Base-by-base conservation (phyloP, 2,113 vertebrate genomes). In the Mola mola region DNA sequence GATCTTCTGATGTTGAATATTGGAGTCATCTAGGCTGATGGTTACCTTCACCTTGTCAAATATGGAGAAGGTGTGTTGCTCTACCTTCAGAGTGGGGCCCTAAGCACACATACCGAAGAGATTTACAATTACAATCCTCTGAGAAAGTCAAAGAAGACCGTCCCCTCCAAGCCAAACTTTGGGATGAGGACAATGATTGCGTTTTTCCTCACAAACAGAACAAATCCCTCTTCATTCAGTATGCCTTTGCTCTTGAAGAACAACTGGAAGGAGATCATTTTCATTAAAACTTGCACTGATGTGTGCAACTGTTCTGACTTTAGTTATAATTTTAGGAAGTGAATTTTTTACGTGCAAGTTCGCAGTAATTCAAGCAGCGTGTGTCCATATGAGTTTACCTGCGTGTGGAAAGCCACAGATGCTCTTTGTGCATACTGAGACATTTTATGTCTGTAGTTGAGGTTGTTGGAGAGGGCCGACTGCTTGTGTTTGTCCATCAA, bases 391-490 rank as follows among this genome's bases (percentile, higher is more conserved):
- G 67, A 15, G 28, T 43, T 58, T 63, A 98, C 97, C 94, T 98
- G 96, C 1, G 97, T 98, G 72, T 99, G 95, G 90, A 96, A 98
- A n/a, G 96, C 93, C 42, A 99, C 95, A 3, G 97, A 99, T 0
- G 97, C 93, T 40, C 97, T 93, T 37, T 99, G 97, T 6, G 97
- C 96, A 0, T 99, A 99, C 4, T 99, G 97, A 62, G 97, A 89
- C 97, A 99, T 99, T 90, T 98, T 98, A 73, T 99, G 97, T 59
- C 96, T 90, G 81, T 95, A 98, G 85, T 98, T 99, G 74, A 99
- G 95, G 79, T 98, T 98, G 91, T 92, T 98, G 85, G 94, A 94
- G 28, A 95, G 89, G 6, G 95, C 93, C 0, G 95, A 91, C 55
- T 95, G 92, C 73, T 97, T 98, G 40, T 96, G 96, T 75, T 98